Base-by-base conservation (phyloP, 1,140 invertebrate genomes). In the Latrodectus geometricus region DNA sequence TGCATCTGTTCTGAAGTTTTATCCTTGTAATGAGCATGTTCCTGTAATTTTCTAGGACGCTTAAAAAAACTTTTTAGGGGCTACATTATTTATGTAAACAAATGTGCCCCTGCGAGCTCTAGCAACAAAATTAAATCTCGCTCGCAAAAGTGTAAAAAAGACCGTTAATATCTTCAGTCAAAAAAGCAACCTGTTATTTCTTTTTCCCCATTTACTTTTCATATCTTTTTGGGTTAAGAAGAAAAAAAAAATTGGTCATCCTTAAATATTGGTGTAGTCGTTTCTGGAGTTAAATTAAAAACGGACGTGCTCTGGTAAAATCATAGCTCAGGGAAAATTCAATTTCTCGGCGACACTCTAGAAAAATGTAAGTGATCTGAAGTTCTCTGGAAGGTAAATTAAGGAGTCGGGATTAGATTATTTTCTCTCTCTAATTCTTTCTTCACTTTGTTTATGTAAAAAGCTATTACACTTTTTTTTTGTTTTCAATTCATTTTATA, bases 201-300 rank as follows among this genome's bases (percentile, higher is more conserved):
- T 48, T 61, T 54, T 72, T 70, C 20, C 50, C 54, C 69, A 52
- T 52, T 82, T 86, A 9, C 23, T 61, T 23, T 23, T 54, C 72
- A 61, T 61, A 65, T 65, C 2, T 54, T 74, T 54, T 56, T 72
- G 23, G 35, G 35, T 35, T 35, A 35, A 35, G 35, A 35, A 5
- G 35, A 35, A 35, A 35, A 35, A 35, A 81, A 56, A 72, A 74
- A 74, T 83, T 68, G 23, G 70, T 49, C 54, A 50, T 74, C 80
- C 69, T 83, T 83, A 83, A 83, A 83, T 83, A 74, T 83, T 83
- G 23, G 75, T 61, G 69, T 54, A 83, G 69, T 48, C 50, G 17
- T 82, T 82, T 72, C 23, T 49, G 66, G 50, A 69, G 56, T 84
- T 84, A 84, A 84, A 84, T 84, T 84, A 84, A 84, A 84, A 84